A percentile compares a stretch with the other conserved stretches of the same genome.
Conservation (phyloP, 1,140 invertebrate genomes). For the Caenorhabditis inopinata region DNA sequence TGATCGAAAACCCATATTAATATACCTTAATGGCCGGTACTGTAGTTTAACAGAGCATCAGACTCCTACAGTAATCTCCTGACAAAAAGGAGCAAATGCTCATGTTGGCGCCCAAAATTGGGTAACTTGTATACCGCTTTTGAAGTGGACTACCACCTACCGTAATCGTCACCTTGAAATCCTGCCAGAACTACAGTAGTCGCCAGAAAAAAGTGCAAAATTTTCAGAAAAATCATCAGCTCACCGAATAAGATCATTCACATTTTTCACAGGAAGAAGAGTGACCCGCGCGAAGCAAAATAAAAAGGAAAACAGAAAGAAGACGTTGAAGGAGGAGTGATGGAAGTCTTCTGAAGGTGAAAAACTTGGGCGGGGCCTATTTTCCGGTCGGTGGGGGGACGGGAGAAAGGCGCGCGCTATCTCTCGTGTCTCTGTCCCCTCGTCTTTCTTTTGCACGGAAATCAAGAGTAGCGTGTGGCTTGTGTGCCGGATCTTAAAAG, state of each 20-base stretch:
- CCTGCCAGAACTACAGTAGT: neutral
- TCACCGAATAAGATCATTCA: neutral
- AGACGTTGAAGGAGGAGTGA: neutral
- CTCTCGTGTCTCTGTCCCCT: neutral
- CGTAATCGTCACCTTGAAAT: neutral
- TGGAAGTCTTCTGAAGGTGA: constrained; percentile 17
- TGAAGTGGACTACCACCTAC: neutral
- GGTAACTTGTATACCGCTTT: neutral
- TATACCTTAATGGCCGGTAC: no score
- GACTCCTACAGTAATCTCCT: no score
- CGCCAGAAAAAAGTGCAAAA: no score
- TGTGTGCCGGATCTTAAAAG: neutral
- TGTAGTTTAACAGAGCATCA: no score
- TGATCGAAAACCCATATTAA: no score
- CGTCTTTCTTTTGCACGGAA: neutral
- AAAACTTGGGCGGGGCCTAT: constrained; percentile 6
- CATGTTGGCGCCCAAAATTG: no score
- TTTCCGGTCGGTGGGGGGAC: no score
- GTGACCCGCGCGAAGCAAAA: no score
- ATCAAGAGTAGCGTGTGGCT: neutral
- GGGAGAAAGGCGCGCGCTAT: no score
- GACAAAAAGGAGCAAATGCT: no score
- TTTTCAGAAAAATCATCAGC: neutral
- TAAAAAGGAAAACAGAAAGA: neutral
- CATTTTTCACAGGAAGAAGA: neutral